Evolutionary conservation across 2,888 invertebrate genomes (phyloP).

Genomic region (Schizaphis graminum): DNA sequence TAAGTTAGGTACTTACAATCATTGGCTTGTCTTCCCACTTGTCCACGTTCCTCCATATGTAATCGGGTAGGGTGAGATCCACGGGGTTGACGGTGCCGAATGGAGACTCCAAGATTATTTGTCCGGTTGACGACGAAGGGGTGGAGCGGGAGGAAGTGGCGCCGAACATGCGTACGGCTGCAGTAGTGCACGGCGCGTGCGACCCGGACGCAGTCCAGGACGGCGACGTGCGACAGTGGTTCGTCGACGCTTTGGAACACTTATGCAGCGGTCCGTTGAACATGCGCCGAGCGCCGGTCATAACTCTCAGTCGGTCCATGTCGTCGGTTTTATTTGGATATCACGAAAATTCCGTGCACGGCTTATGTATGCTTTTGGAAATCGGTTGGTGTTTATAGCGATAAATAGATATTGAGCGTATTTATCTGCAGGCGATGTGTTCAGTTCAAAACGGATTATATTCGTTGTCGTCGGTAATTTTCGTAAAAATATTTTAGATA

Average conservation of each 20-base stretch:
- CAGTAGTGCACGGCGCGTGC: conserved; percentile 10
- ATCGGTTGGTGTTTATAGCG: neutral
- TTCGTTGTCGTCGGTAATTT: neutral
- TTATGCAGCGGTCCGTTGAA: conserved; percentile 36
- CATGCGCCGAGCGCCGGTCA: conserved; percentile 47
- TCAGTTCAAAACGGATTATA: neutral
- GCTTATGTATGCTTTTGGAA: neutral
- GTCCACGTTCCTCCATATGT: conserved; percentile 75
- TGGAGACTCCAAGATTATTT: conserved; percentile 73
- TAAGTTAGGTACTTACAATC: conserved; percentile 74
- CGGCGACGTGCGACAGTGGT: neutral
- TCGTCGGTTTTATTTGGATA: neutral
- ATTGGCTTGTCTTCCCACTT: conserved; percentile 76
- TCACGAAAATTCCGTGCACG: neutral
- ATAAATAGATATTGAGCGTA: neutral
- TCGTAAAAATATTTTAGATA: neutral
- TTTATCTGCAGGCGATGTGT: neutral
- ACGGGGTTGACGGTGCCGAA: conserved; percentile 73
- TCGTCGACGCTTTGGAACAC: conserved; percentile 20
- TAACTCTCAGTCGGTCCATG: conserved; percentile 60
- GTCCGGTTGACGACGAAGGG: conserved; percentile 7
- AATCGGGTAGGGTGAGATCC: conserved; percentile 74
- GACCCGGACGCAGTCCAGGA: neutral
- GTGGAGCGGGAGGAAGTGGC: conserved; percentile 35
- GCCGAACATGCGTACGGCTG: conserved; percentile 32